Evolutionary conservation across 2,113 vertebrate species (phyloP), one percentile per base, ranked within the genome.

Genomic region (Blennius ocellaris): DNA sequence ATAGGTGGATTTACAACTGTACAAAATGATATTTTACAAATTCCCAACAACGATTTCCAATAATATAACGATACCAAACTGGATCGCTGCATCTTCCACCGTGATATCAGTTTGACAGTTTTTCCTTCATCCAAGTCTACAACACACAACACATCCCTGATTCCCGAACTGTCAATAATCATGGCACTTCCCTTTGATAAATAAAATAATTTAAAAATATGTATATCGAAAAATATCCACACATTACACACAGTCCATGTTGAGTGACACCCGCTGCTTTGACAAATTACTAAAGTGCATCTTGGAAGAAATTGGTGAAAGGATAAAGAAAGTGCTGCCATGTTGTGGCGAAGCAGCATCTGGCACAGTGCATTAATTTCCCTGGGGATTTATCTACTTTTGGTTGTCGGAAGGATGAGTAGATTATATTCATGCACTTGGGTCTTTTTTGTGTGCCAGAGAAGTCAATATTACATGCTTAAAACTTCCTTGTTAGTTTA

Each of bases 1-100:
- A 91, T 91, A 81, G 71, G 85, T 90, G 73, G 70, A 78, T 90
- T 92, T 91, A 90, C 88, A 92, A 21, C 83, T 93, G 87, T 94
- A 94, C 92, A 93, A 93, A 92, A 89, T 89, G 59, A 72, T 81
- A 85, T 79, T 90, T 85, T 89, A 89, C 85, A 92, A 54, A 47
- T 21, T 40, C 37, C 11, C 6, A 54, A 50, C 14, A 66, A 21
- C 5, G 11, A 48, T 17, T 15, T n/a, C 16, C 30, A 66, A 52
- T 14, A 49, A 45, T 60, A 3, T 10, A 71, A 54, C 17, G 7
- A 15, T 52, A 44, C 14, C 8, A 21, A 53, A 53, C 15, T 44
- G 6, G 47, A 62, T 65, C 38, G 21, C 15, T 15, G 21, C 30
- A 47, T 51, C 40, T 8, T 16, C 17, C 1, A 52, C 39, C 14